A percentile compares a stretch with the other conserved stretches of the same genome.
These are phyloP conservation scores for Lathronympha strigana DNA, from an alignment of 2,888 invertebrate species.

Conservation along the genomic window DNA sequence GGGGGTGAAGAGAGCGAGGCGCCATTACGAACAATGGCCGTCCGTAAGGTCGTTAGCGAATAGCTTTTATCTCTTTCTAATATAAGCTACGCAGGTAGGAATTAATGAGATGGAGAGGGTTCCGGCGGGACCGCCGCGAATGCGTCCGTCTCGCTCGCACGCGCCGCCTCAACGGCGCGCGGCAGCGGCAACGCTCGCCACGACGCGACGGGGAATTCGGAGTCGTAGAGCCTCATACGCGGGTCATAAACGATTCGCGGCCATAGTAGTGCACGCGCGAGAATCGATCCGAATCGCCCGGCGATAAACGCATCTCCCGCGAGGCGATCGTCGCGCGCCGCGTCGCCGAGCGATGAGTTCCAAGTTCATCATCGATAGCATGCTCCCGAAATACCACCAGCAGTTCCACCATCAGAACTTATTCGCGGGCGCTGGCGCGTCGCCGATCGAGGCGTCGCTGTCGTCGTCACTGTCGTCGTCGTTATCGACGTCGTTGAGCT, in stretches of 20 bases:
- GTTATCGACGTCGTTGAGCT: slow-evolving; percentile 81
- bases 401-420: slow-evolving; percentile 87
- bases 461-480: slow-evolving; percentile 85
- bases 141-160: slow-evolving; percentile 70
- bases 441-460: slow-evolving; percentile 88
- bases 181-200: slow-evolving; percentile 83
- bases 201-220: slow-evolving; percentile 90
- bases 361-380: slow-evolving; percentile 99
- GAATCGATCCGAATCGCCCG: slow-evolving; percentile 84
- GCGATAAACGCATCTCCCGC: slow-evolving; percentile 83
- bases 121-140: slow-evolving; percentile 69
- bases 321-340: slow-evolving; percentile 84
- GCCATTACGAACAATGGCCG: slow-evolving; percentile 83
- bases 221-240: slow-evolving; percentile 94
- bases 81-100: slow-evolving; percentile 82
- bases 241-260: slow-evolving; percentile 94
- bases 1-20: slow-evolving; percentile 76
- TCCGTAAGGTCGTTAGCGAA: slow-evolving; percentile 82
- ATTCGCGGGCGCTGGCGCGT: slow-evolving; percentile 87
- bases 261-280: slow-evolving; percentile 85
- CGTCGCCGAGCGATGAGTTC: slow-evolving; percentile 94
- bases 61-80: slow-evolving; percentile 85
- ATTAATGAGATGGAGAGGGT: slow-evolving; percentile 83
- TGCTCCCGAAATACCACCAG: slow-evolving; percentile 97
- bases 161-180: slow-evolving; percentile 77